Base-by-base conservation (phyloP, 2,113 vertebrate species). In the Harpagus bidentatus region DNA sequence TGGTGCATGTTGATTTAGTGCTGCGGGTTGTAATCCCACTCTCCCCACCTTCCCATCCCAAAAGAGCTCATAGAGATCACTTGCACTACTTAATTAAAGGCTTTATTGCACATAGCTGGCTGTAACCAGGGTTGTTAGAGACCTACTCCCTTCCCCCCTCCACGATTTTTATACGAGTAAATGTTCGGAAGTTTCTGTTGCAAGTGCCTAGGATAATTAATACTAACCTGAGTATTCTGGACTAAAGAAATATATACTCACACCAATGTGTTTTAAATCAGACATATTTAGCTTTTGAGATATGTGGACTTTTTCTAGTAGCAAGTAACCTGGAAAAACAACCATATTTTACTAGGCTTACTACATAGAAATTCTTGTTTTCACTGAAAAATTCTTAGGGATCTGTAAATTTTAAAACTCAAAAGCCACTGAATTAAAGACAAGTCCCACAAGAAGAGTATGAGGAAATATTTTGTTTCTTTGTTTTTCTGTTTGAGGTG, bases 1-100 rank as follows among this genome's bases (percentile, higher is more conserved):
- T 61, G 74, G 86, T n/a, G 73, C 25, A 5, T 84, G 90, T 96
- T 98, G 95, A 97, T 96, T 97, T 98, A 98, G 93, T 95, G 97
- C 86, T 92, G 42, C 43, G 96, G 95, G 95, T 88, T 97, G 82
- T 71, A 74, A 92, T 95, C 95, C 93, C 89, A 55, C 80, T 67
- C 86, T 96, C 77, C 82, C 72, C 93, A 95, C 91, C 84, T 91
- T 91, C 91, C 77, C 86, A 97, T 94, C 96, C 89, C 88, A 92
- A 81, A 82, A 90, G 87, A 82, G 72, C 87, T 82, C 92, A 55
- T 32, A 66, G 90, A 97, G 86, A 96, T 97, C 96, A 93, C 93
- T 95, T 78, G 82, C 95, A 83, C 96, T 95, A 96, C 93, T 97
- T 95, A 95, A 93, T 97, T 96, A 97, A 97, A 97, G 91, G 87